A percentile compares a stretch with the other conserved stretches of the same genome.
phyloP scores from a whole-genome alignment of 2,888 invertebrate genomes.

The Lithophane ornitopus region DNA sequence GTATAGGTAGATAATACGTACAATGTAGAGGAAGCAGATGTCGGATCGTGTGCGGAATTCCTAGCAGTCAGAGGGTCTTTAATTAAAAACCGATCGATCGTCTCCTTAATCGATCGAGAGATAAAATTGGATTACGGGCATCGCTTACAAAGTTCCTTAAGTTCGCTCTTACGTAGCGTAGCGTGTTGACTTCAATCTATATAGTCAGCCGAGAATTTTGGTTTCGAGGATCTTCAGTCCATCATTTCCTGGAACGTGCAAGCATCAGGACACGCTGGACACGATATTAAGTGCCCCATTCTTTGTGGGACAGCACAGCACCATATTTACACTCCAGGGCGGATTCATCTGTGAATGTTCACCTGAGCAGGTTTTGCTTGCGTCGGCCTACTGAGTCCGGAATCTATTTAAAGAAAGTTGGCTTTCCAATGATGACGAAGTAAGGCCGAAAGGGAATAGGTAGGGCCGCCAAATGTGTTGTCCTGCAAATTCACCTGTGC shows the following conservation, averaged over 20 bases:
- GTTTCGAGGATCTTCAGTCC: too few species aligned
- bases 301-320: too few species aligned
- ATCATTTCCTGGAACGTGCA: too few species aligned
- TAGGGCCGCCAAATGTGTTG: not conserved
- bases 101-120: conserved; percentile 7
- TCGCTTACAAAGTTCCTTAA: conserved; percentile 8
- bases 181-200: too few species aligned
- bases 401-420: too few species aligned
- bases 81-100: conserved; percentile 14
- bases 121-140: conserved; percentile 3
- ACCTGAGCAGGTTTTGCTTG: too few species aligned
- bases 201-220: too few species aligned
- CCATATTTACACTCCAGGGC: too few species aligned
- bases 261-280: too few species aligned
- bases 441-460: not conserved
- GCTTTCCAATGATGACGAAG: conserved; percentile 21
- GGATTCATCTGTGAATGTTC: too few species aligned
- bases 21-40: conserved; percentile 23
- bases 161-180: not conserved
- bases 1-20: not conserved
- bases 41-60: conserved; percentile 6
- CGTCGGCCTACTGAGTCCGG: too few species aligned
- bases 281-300: too few species aligned
- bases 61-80: not conserved
- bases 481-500: not conserved